Base-by-base conservation (phyloP, 1,140 invertebrate species). In the Arion vulgaris region DNA sequence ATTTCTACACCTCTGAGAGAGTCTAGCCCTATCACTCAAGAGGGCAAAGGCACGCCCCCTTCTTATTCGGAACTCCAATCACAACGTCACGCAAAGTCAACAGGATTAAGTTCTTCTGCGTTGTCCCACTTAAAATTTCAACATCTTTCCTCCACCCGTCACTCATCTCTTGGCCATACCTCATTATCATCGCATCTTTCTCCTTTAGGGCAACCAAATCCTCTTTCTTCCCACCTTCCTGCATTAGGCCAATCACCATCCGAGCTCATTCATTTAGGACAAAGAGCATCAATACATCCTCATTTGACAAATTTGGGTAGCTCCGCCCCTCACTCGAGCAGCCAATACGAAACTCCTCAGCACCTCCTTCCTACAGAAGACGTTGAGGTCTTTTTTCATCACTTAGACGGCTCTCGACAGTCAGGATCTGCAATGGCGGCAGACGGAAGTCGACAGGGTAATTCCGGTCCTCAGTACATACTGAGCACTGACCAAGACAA, bases 361-460 rank as follows among this genome's bases (percentile, higher is more conserved):
- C 84, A 83, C 26, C 79, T 86, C 9, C 34, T 86, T n/a, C 82
- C 82, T 32, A 81, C 69, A 19, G 85, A 86, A 28, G 85, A 86
- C 51, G 85, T 86, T 62, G 85, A 86, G 66, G 85, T 82, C 26
- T 86, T 86, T 66, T 84, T 86, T 57, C 57, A 86, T 41, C 75
- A 83, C 51, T 78, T 86, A 17, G 85, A 86, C 75, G 57, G 78
- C 4, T 79, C 76, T 28, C 57, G 75, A 11, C 36, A 62, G 39
- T n/a, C 62, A 26, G 13, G 53, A 0, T 15, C 62, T 19, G 5
- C 41, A 0, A 49, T 36, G 38, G 32, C 80, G 0, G 26, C 26
- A 26, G 72, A 72, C 45, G n/a, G 68, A 32, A 79, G 23, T 49
- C 26, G 66, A 41, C 19, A 41, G 28, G 28, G 49, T 11, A n/a